Evolutionary conservation across 2,113 vertebrate species (phyloP).

Genomic region (Leucoraja erinaceus): DNA sequence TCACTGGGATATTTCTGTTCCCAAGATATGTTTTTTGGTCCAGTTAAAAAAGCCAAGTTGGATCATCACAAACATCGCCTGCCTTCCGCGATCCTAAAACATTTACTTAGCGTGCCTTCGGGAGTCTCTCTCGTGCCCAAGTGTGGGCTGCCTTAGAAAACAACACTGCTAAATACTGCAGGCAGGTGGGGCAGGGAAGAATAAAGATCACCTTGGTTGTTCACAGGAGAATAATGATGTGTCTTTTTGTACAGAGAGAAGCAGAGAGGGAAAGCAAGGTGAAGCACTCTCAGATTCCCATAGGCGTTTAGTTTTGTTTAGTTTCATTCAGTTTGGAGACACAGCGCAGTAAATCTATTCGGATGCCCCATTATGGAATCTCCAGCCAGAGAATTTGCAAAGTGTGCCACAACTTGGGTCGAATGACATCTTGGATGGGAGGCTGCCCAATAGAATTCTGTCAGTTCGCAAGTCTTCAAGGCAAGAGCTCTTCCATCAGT

Average conservation of each 20-base stretch:
- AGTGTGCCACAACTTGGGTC: not conserved
- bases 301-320: not conserved
- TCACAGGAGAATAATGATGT: not conserved
- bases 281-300: not conserved
- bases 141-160: not conserved
- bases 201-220: not conserved
- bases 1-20: not conserved
- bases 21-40: not conserved
- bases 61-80: not conserved
- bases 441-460: not conserved
- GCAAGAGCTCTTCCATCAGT: too few relatives aligned
- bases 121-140: not conserved
- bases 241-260: not conserved
- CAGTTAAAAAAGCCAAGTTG: not conserved
- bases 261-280: not conserved
- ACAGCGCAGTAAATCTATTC: too few relatives aligned
- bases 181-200: not conserved
- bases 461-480: not conserved
- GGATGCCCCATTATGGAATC: too few relatives aligned
- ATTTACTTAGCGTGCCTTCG: not conserved
- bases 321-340: too few relatives aligned
- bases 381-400: too few relatives aligned
- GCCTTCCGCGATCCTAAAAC: not conserved
- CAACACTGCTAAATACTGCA: not conserved
- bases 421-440: not conserved